Evolutionary conservation across 2,888 invertebrate genomes (phyloP).

Genomic region (Morinoia aosen): DNA sequence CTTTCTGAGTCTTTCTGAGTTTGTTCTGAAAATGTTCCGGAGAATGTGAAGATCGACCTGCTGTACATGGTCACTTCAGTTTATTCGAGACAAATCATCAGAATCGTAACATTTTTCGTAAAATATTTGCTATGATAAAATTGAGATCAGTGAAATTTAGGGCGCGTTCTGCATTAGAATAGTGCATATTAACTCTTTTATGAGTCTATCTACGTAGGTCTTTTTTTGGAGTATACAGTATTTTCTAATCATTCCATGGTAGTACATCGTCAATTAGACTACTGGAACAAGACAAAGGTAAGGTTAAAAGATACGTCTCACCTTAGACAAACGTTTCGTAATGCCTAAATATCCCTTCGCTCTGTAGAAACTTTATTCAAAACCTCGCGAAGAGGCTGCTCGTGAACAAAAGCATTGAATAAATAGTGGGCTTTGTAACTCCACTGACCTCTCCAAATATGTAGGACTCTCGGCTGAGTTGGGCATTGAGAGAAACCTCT

Average conservation of each 20-base stretch:
- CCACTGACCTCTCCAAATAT: conserved; percentile 34
- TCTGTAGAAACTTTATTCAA: neutral
- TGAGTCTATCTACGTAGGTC: neutral
- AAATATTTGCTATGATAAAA: neutral
- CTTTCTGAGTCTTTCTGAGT: too few relatives aligned
- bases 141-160: neutral
- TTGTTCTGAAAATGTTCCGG: neutral
- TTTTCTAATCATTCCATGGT: neutral
- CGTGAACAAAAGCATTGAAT: conserved; percentile 33
- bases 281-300: neutral
- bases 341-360: neutral
- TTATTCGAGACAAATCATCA: neutral
- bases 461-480: neutral
- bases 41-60: neutral
- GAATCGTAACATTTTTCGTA: neutral
- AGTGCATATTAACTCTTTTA: neutral
- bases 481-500: conserved; percentile 40
- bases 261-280: neutral
- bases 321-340: neutral
- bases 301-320: neutral
- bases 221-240: neutral
- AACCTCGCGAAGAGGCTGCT: neutral
- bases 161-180: neutral
- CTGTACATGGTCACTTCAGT: neutral
- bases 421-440: conserved; percentile 14